Percentiles rank a stretch among this genome's conserved stretches.
Evolutionary conservation across 2,797 vertebrate species (phyloP).

Genomic region (Cygnus olor): DNA sequence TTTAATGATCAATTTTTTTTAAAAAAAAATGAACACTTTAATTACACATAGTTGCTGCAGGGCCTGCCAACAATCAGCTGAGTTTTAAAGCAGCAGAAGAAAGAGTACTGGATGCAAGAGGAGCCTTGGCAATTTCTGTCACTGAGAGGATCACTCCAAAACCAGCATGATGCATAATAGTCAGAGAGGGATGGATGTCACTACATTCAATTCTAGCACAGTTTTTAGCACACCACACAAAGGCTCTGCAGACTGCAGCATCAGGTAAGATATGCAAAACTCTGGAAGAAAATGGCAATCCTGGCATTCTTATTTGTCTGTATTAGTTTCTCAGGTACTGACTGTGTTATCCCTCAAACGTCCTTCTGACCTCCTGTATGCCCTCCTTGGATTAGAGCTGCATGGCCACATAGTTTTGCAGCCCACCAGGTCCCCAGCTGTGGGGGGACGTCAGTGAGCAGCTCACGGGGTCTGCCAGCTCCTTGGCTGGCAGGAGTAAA

Average conservation of each 20-base stretch:
- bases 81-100: not conserved
- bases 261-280: not conserved
- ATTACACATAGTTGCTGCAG: not conserved
- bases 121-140: not conserved
- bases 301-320: not conserved
- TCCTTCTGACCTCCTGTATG: accelerated
- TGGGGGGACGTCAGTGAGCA: accelerated
- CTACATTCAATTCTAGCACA: not conserved
- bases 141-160: not conserved
- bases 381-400: not conserved
- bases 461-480: not conserved
- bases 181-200: not conserved
- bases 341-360: not conserved
- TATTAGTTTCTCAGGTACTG: not conserved
- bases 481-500: not conserved
- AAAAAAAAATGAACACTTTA: constrained; percentile 7
- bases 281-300: not conserved
- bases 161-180: not conserved
- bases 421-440: not conserved
- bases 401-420: not conserved
- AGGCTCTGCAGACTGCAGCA: not conserved
- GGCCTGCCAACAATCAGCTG: not conserved
- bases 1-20: not conserved
- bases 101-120: not conserved
- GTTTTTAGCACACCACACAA: not conserved